Evolutionary conservation across 2,797 vertebrate species (phyloP), one percentile per base, ranked within the genome.

Genomic region (Neosilurus mollespiculum): DNA sequence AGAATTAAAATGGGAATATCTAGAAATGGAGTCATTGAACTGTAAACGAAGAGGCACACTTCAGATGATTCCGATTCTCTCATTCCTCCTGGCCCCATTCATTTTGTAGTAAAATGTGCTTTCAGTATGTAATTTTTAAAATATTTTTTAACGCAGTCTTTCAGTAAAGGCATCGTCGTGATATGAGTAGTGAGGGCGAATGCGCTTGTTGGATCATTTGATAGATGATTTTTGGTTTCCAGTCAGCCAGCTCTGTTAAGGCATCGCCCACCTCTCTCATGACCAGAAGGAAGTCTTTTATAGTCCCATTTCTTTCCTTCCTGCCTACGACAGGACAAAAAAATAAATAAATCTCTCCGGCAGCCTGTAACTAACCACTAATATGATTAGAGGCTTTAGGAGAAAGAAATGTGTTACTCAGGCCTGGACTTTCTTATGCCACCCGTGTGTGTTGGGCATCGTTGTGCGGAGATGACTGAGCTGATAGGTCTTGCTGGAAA

Each of bases 401-500:
- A 90, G 87, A 91, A 92, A 91, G 90, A 80, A 84, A 76, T 30
- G 77, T 69, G 58, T 53, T 43, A 12, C 49, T 62, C 69, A 16
- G 51, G 34, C 43, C 73, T 84, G 81, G 81, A 61, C 53, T 66
- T 91, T 88, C 89, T 88, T 84, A 61, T 85, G 80, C 43, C 66
- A 56, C 43, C 64, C 49, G 59, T 67, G 71, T 75, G 73, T 90
- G 90, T 90, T 90, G 90, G 59, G 75, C 84, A 82, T 85, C 86
- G 87, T 90, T 92, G 90, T 89, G 90, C 90, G 91, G 90, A 93
- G 93, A 94, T 93, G 90, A 93, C 87, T 83, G 89, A 86, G 88
- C 90, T 88, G 93, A 93, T 93, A 91, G 91, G 93, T 91, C 91
- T 91, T 88, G 90, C 90, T 93, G 90, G 92, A 93, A 95, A 94